Percentiles rank a stretch among this genome's conserved stretches.
Conservation (phyloP, 2,113 vertebrate species). For the Apteryx mantelli region DNA sequence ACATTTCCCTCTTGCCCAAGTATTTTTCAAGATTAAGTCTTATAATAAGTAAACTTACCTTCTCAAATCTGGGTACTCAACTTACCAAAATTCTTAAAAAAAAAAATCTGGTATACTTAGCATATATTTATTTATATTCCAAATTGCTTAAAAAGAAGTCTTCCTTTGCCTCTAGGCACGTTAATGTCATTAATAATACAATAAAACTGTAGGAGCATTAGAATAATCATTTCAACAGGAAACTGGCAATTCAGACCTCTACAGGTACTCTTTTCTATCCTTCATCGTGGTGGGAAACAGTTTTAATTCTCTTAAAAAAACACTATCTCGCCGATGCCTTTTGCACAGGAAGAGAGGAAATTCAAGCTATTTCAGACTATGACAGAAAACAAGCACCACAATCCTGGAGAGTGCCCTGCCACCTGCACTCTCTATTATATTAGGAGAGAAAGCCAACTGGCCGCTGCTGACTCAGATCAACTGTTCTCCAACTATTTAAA, state of each 20-base stretch:
- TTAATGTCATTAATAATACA: background rate
- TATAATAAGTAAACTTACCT: background rate
- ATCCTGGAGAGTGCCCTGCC: background rate
- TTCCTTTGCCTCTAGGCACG: background rate
- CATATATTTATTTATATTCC: background rate
- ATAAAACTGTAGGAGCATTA: background rate
- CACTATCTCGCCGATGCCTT: background rate
- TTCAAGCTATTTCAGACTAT: background rate
- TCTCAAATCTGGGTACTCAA: background rate
- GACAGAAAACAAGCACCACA: background rate
- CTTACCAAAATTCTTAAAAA: background rate
- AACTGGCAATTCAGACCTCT: background rate
- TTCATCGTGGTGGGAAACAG: background rate
- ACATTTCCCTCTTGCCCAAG: background rate
- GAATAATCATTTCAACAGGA: background rate
- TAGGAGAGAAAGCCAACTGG: background rate
- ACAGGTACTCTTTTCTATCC: background rate
- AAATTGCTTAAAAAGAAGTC: background rate
- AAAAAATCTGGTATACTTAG: background rate
- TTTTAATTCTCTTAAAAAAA: background rate
- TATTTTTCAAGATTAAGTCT: slow-evolving; percentile 11
- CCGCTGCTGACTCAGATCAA: background rate
- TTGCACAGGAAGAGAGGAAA: background rate
- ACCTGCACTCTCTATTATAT: background rate
- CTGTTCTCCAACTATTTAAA: background rate